Evolutionary conservation across 2,113 vertebrate genomes (phyloP).

Genomic region (Chamaea fasciata): DNA sequence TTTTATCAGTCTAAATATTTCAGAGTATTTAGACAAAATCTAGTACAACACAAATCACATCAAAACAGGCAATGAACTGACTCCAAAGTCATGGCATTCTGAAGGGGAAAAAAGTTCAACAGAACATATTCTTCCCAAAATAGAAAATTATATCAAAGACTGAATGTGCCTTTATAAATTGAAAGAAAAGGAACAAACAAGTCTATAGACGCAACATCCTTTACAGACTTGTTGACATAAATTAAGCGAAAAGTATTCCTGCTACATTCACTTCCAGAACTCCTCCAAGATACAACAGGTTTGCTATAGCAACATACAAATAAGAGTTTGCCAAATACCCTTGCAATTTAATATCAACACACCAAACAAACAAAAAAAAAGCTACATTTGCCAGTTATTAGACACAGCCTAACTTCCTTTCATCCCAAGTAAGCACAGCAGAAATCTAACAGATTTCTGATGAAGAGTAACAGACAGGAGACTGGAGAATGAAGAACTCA

Average conservation of each 20-base stretch:
- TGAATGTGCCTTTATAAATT: not conserved
- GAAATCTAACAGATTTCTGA: not conserved
- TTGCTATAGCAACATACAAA: constrained; percentile 7
- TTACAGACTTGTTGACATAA: constrained; percentile 34
- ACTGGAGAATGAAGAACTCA: not conserved
- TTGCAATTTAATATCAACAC: not conserved
- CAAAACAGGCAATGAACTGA: not conserved
- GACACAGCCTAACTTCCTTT: not conserved
- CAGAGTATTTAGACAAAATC: constrained; percentile 13
- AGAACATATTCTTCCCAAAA: constrained; percentile 4
- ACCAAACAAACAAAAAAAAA: not conserved
- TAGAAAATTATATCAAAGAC: constrained; percentile 10
- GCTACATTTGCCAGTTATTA: not conserved
- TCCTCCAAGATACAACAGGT: not conserved
- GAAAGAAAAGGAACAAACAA: constrained; percentile 33
- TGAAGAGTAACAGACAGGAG: not conserved
- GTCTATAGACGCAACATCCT: constrained; percentile 20
- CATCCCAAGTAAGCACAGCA: not conserved
- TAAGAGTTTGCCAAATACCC: not conserved
- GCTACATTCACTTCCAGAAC: not conserved
- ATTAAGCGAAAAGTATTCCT: constrained; percentile 7
- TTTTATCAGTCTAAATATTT: constrained; percentile 24
- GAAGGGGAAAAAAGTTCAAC: not conserved
- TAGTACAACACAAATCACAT: not conserved
- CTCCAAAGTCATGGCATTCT: not conserved